Evolutionary conservation across 2,113 vertebrate species (phyloP).

Genomic region (Tinamus guttatus): DNA sequence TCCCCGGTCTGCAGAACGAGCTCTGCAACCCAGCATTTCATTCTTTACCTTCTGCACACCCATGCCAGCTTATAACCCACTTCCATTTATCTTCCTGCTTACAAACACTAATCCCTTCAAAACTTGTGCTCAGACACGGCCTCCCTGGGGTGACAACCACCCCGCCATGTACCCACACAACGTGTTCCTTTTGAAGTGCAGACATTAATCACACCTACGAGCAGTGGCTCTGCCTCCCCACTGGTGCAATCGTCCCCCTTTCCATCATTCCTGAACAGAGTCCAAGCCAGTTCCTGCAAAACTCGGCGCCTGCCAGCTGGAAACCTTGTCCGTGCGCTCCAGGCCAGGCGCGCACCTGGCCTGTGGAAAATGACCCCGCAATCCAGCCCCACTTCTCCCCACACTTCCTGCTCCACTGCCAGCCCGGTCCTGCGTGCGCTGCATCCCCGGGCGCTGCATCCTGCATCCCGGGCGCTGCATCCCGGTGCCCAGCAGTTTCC

Average conservation of each 20-base stretch:
- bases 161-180: neutral
- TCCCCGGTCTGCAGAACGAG: neutral
- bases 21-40: neutral
- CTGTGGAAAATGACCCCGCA: too few species aligned
- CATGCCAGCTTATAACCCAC: rapidly evolving
- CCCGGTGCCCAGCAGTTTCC: slow-evolving; percentile 17
- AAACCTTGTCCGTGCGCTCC: too few species aligned
- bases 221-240: too few species aligned
- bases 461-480: too few species aligned
- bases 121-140: neutral
- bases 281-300: neutral
- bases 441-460: too few species aligned
- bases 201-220: neutral
- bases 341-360: too few species aligned
- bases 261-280: neutral
- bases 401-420: neutral
- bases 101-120: neutral
- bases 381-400: slow-evolving; percentile 17
- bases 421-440: neutral
- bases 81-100: neutral
- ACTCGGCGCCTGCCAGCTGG: neutral
- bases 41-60: neutral
- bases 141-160: neutral
- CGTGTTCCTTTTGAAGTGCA: neutral
- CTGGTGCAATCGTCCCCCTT: too few species aligned